phyloP scores from a whole-genome alignment of 2,797 vertebrate species.

The Cirrhinus mrigala region DNA sequence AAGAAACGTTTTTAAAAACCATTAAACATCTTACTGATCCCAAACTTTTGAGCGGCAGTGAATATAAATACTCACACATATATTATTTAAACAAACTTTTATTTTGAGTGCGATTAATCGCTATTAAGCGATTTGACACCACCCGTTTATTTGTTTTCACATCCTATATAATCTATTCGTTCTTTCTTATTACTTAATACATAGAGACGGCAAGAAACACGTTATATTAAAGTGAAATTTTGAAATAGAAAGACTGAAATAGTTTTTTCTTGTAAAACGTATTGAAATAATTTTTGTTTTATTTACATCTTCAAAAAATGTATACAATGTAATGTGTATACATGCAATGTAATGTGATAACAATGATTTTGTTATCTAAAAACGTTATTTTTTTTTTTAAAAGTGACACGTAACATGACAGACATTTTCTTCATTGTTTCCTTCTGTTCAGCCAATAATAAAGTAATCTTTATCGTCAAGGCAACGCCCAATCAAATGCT shows the following conservation, averaged over 20 bases:
- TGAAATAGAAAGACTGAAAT: background rate
- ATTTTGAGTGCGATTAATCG: too few relatives aligned
- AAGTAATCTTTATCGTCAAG: background rate
- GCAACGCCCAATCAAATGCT: slow-evolving; percentile 14
- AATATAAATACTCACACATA: too few relatives aligned
- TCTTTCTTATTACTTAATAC: background rate
- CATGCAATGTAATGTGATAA: background rate
- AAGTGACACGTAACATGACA: background rate
- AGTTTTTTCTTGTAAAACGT: background rate
- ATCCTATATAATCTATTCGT: background rate
- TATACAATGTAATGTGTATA: too few relatives aligned
- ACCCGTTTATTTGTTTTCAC: background rate
- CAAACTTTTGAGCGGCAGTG: too few relatives aligned
- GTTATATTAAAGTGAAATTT: background rate
- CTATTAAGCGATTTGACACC: too few relatives aligned
- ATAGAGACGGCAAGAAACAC: background rate
- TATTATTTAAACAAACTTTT: too few relatives aligned
- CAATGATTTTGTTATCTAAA: background rate
- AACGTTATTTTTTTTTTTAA: background rate
- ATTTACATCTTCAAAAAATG: background rate
- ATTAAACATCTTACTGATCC: too few relatives aligned
- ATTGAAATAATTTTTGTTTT: background rate
- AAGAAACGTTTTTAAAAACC: too few relatives aligned
- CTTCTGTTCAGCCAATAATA: slow-evolving; percentile 6
- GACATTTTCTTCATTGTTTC: background rate